Percentiles rank a stretch among this genome's conserved stretches.
Conservation (phyloP, 1,140 invertebrate genomes). For the Heliconius hewitsoni region DNA sequence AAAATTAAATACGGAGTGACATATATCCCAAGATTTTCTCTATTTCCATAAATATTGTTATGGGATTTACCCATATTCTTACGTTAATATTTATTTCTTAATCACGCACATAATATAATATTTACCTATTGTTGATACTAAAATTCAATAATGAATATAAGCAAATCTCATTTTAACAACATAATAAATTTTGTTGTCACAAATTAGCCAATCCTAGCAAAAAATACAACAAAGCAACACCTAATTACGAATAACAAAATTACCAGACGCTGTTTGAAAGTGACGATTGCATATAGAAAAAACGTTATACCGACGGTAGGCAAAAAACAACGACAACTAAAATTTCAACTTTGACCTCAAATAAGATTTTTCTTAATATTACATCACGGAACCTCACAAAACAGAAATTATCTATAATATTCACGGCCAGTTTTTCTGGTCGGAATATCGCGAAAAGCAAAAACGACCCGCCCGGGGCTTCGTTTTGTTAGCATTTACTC, state of each 20-base stretch:
- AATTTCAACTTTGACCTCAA: conserved; percentile 13
- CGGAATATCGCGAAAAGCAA: conserved; percentile 45
- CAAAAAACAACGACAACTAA: not conserved
- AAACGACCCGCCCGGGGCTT: conserved; percentile 59
- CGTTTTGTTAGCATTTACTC: conserved; percentile 58
- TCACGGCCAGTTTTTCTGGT: conserved; percentile 56
- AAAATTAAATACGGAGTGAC: no score
- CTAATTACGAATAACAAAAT: conserved; percentile 7
- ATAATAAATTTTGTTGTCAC: conserved; percentile 3
- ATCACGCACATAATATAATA: no score
- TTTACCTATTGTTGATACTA: no score
- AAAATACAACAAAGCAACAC: conserved; percentile 9
- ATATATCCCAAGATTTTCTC: no score
- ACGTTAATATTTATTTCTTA: no score
- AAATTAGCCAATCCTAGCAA: conserved; percentile 2
- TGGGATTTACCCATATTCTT: no score
- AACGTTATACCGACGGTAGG: not conserved
- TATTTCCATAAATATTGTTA: no score
- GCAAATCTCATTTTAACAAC: not conserved
- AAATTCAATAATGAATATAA: not conserved
- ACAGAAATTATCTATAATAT: conserved; percentile 31
- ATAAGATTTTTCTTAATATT: conserved; percentile 10
- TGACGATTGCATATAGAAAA: not conserved
- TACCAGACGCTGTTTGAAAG: not conserved
- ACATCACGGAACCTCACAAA: conserved; percentile 3